These are phyloP conservation scores for rabbit (Oryctolagus cuniculus) DNA, from an alignment of 2,113 vertebrate species.

Conservation along the genomic window DNA sequence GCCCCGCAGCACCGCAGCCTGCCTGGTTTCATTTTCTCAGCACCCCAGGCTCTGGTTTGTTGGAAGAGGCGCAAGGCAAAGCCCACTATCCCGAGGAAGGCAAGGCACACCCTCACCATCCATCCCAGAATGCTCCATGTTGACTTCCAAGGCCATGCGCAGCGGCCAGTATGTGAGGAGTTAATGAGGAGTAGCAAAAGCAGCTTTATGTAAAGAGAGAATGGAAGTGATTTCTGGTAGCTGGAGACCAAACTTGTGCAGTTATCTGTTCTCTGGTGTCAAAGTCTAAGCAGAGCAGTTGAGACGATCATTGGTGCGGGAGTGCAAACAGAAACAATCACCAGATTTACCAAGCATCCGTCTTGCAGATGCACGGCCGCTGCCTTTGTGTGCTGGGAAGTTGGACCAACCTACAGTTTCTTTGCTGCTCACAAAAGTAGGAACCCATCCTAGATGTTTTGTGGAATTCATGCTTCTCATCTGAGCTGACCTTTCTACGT, in stretches of 20 bases:
- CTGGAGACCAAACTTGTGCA: not conserved
- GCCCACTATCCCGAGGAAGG: not conserved
- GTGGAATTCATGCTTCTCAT: not conserved
- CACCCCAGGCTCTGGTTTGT: not conserved
- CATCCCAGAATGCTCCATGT: not conserved
- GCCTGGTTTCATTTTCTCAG: constrained; percentile 54
- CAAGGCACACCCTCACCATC: not conserved
- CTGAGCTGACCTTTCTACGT: not conserved
- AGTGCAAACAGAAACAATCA: constrained; percentile 29
- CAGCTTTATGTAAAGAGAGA: not conserved
- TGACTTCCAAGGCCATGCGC: not conserved
- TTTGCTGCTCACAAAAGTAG: not conserved
- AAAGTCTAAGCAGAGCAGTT: not conserved
- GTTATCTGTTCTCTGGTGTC: not conserved
- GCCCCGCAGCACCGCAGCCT: fast-evolving
- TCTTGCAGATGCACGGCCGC: not conserved
- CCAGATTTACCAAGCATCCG: not conserved
- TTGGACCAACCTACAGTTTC: not conserved
- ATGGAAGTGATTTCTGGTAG: not conserved
- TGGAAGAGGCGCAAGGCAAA: not conserved
- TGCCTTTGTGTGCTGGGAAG: not conserved
- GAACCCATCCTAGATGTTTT: no score
- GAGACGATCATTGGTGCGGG: not conserved
- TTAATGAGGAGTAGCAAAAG: not conserved
- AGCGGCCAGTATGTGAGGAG: not conserved